Conservation (phyloP, 2,888 invertebrate species). For the Oscheius sp. region DNA sequence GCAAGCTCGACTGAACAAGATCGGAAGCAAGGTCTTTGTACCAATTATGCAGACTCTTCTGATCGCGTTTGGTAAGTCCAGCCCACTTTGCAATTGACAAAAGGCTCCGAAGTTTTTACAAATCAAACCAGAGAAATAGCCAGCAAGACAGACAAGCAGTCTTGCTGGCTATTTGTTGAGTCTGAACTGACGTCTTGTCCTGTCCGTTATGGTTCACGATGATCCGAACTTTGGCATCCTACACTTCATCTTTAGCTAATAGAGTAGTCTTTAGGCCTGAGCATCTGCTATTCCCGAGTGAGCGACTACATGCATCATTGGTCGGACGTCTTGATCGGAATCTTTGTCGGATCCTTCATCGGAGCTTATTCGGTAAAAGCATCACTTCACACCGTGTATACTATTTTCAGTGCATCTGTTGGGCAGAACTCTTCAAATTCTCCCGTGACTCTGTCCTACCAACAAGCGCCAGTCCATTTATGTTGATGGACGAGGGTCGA, state of each 20-base stretch:
- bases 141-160: no score
- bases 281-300: slow-evolving; percentile 80
- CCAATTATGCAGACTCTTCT: slow-evolving; percentile 51
- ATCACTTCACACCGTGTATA: background rate
- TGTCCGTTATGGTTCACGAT: no score
- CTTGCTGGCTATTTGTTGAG: no score
- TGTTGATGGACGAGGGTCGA: slow-evolving; percentile 15
- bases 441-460: background rate
- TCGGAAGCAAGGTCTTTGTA: slow-evolving; percentile 46
- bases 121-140: background rate
- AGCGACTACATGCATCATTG: slow-evolving; percentile 97
- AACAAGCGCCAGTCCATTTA: slow-evolving; percentile 14
- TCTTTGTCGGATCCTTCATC: slow-evolving; percentile 75
- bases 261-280: slow-evolving; percentile 27
- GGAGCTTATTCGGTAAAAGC: slow-evolving; percentile 68
- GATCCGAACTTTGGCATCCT: no score
- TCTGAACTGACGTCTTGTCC: no score
- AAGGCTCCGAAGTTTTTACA: background rate
- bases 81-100: background rate
- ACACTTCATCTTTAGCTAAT: no score
- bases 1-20: slow-evolving; percentile 50
- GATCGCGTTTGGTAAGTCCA: slow-evolving; percentile 34
- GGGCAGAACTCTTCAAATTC: slow-evolving; percentile 37
- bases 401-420: slow-evolving; percentile 41
- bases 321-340: slow-evolving; percentile 91